Conservation (phyloP, 2,888 invertebrate species). For the Stenodema calcarata region DNA sequence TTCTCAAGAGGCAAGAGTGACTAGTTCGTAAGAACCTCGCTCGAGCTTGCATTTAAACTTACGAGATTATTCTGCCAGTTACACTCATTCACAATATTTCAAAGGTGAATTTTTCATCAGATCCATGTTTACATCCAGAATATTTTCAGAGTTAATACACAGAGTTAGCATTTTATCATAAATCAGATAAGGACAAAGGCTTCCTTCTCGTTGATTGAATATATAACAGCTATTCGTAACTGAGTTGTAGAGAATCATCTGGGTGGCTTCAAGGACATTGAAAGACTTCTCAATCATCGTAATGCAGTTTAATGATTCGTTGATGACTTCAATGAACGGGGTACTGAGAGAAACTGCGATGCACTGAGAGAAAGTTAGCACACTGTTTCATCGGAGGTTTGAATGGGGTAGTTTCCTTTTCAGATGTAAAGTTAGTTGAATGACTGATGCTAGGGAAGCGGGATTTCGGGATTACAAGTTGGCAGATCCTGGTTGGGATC, state of each 20-base stretch:
- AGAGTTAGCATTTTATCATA: too few species aligned
- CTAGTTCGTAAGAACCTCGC: neutral
- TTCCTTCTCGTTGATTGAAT: too few species aligned
- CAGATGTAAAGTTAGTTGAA: too few species aligned
- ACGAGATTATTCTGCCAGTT: neutral
- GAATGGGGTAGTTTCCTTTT: neutral
- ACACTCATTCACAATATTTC: too few species aligned
- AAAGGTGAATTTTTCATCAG: too few species aligned
- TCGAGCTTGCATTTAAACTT: neutral
- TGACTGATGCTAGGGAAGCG: too few species aligned
- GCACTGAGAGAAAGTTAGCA: neutral
- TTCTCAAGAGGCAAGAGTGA: neutral
- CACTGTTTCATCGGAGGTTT: neutral
- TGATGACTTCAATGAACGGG: neutral
- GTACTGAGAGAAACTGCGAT: neutral
- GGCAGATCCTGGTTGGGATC: too few species aligned
- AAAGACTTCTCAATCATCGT: neutral
- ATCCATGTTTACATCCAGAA: too few species aligned
- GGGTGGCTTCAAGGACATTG: neutral
- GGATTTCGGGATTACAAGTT: too few species aligned
- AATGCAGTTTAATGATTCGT: neutral
- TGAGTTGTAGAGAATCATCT: neutral
- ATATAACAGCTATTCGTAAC: too few species aligned
- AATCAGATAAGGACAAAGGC: too few species aligned
- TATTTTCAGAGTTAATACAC: too few species aligned